Evolutionary conservation across 2,797 vertebrate genomes (phyloP), one percentile per base, ranked within the genome.

Genomic region (Centropyge bicolor): DNA sequence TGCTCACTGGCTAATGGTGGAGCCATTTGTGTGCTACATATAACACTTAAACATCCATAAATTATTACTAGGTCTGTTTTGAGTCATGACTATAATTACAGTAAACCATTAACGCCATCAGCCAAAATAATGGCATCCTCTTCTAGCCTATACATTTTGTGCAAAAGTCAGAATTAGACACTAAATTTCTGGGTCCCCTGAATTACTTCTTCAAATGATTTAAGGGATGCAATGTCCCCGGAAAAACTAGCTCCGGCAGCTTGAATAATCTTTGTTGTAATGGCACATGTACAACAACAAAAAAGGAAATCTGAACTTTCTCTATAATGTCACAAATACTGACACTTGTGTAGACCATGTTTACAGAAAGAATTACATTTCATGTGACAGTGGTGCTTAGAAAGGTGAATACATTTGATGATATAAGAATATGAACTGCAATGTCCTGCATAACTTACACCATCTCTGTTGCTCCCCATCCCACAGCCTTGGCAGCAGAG

Each of bases 381-480:
- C 4, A 56, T 60, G 48, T 54, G 17, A 68, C 11, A 27, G 2
- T 20, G 1, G 6, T 45, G 6, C 51, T 57, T 51, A 12, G 22
- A 49, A 19, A 41, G 31, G 4, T 12, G 22, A 64, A 19, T 48
- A 2, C 6, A 63, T 46, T 51, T 12, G 52, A 55, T 61, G 22
- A 9, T 12, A 3, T 12, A 11, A 36, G 1, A 61, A 7, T 12
- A 43, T 5, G 40, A 59, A 7, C 17, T 45, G 20, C 10, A 69
- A 35, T 16, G 9, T 43, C 12, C 27, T 64, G 46, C n/a, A 10
- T 38, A 82, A 97, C 98, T 91, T 97, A 99, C 98, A 99, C 98
- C 76, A 99, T 96, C 94, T 99, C 96, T 0, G 98, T 97, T 67
- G 98, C 98, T 72, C 97, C 98, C 98, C 98, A 99, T 90, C 98